Evolutionary conservation across 2,797 vertebrate species (phyloP).

Genomic region (Lindbergichthys nudifrons): DNA sequence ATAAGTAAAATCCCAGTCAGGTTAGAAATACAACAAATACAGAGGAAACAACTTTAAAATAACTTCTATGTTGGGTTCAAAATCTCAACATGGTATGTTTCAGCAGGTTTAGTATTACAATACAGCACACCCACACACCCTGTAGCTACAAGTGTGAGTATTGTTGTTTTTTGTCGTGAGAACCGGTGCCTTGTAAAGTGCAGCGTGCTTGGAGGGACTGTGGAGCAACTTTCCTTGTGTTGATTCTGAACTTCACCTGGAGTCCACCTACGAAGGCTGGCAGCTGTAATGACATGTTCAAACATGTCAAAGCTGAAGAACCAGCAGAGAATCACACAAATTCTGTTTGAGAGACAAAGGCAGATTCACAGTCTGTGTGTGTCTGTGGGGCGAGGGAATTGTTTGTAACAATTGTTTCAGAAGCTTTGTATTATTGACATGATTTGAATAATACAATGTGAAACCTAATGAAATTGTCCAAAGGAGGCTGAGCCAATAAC

Average conservation of each 20-base stretch:
- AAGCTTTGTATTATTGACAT: conserved; percentile 2
- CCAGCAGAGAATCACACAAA: conserved; percentile 52
- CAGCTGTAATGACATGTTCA: conserved; percentile 56
- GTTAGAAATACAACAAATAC: neutral
- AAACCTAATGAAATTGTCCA: conserved; percentile 42
- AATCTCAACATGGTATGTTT: neutral
- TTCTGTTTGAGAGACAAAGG: conserved; percentile 27
- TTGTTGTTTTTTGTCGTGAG: neutral
- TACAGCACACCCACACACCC: neutral
- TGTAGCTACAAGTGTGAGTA: neutral
- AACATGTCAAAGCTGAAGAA: conserved; percentile 56
- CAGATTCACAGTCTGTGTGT: conserved; percentile 10
- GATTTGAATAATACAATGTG: neutral
- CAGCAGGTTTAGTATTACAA: neutral
- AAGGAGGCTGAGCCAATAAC: conserved; percentile 10
- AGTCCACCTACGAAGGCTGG: conserved; percentile 42
- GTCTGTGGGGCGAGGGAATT: neutral
- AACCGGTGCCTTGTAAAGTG: neutral
- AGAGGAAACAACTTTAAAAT: neutral
- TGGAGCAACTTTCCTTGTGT: conserved; percentile 62
- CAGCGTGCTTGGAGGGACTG: conserved; percentile 31
- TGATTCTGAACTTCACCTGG: conserved; percentile 62
- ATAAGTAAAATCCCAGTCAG: neutral
- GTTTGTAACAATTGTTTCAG: neutral
- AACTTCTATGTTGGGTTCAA: neutral